Conservation (phyloP, 2,113 vertebrate species). For the Chlorodrepanis virens region DNA sequence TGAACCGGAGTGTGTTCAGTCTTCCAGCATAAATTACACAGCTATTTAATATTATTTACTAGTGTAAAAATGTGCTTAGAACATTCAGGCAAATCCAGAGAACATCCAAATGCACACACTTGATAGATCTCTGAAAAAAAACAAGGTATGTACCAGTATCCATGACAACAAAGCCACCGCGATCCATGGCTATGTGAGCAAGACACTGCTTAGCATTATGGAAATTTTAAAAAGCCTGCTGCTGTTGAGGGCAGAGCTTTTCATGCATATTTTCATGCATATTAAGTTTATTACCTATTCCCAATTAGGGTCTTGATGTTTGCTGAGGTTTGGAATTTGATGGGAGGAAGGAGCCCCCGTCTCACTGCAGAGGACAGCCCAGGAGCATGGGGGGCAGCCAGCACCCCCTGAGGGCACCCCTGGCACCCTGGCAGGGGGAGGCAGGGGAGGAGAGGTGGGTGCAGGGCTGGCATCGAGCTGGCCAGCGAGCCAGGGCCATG, state of each 20-base stretch:
- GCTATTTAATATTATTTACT: conserved; percentile 69
- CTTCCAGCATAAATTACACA: conserved; percentile 51
- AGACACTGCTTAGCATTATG: conserved; percentile 44
- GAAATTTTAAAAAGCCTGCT: not conserved
- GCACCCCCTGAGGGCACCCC: fast-evolving
- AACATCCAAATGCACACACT: conserved; percentile 49
- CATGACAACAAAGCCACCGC: conserved; percentile 71
- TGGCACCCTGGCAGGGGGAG: too few relatives aligned
- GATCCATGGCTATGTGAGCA: conserved; percentile 33
- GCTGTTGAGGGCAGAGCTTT: not conserved
- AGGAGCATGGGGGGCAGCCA: fast-evolving
- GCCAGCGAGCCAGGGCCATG: fast-evolving
- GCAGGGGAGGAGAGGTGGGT: fast-evolving
- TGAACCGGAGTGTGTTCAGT: conserved; percentile 23
- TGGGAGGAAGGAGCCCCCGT: fast-evolving
- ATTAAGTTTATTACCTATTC: not conserved
- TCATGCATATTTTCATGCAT: not conserved
- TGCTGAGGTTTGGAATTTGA: not conserved
- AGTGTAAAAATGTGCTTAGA: conserved; percentile 39
- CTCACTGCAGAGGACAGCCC: not conserved
- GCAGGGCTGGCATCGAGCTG: fast-evolving
- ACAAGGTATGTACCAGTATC: conserved; percentile 68
- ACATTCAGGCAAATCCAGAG: not conserved
- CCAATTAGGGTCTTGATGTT: not conserved
- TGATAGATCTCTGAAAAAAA: conserved; percentile 55